Evolutionary conservation across 2,888 invertebrate species (phyloP), one percentile per base, ranked within the genome.

Genomic region (Monopis laevigella): DNA sequence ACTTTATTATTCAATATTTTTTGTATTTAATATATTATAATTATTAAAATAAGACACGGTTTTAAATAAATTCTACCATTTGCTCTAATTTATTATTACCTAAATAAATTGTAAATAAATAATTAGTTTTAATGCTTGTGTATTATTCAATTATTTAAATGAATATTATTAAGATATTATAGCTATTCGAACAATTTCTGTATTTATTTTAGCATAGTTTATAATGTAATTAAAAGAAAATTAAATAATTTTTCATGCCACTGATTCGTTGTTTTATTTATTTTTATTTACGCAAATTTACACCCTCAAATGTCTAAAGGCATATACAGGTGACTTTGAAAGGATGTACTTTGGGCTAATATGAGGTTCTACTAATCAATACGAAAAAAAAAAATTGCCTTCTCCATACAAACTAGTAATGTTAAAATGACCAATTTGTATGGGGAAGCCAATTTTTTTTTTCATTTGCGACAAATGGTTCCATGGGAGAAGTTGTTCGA

Each of bases 201-300:
- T 80, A 80, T 78, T 80, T 80, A 80, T 80, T 80, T 74, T 78
- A 80, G 71, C 65, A 69, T 75, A 75, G 64, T 58, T 68, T 30
- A 62, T 68, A 64, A 67, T 77, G 70, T 75, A 74, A 77, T 73
- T 70, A 70, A 75, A 73, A 65, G 65, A 67, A 71, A 71, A 72
- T 69, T 68, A 74, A 74, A 77, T 75, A 75, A 77, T 74, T 80
- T 78, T 77, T 77, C 77, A 80, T 67, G 75, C 71, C 73, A 77
- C 75, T 72, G 72, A 72, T 42, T 46, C 49, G 45, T 45, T 47
- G 53, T 57, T 55, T 55, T 46, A 50, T 53, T 51, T 46, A 17
- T 16, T 14, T 19, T 30, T 18, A 12, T 18, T 40, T 38, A 6
- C 8, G n/a, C n/a, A n/a, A n/a, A n/a, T n/a, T n/a, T n/a, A n/a